A percentile compares a stretch with the other conserved stretches of the same genome.
phyloP scores from a whole-genome alignment of 2,113 vertebrate genomes.

The Lethenteron reissneri region DNA sequence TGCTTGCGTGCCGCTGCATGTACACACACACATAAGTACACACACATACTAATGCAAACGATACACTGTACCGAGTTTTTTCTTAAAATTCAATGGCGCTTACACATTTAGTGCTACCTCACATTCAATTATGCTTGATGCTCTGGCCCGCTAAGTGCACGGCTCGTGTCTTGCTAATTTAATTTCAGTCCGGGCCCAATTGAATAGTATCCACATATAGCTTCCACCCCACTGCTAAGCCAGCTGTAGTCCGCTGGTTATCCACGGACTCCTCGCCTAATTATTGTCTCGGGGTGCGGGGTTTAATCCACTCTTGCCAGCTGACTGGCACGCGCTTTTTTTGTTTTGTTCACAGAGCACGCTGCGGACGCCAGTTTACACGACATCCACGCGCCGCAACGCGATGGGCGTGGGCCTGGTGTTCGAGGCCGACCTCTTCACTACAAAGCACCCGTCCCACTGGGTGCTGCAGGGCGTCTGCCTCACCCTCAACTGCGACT shows the following conservation, averaged over 20 bases:
- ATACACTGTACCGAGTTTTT: background rate
- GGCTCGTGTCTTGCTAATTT: background rate
- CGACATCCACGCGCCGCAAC: slow-evolving; percentile 56
- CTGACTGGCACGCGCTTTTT: background rate
- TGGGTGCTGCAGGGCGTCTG: slow-evolving; percentile 81
- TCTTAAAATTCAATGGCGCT: background rate
- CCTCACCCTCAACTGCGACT: slow-evolving; percentile 53
- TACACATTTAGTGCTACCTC: no score
- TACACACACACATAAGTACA: background rate
- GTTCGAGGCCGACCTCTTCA: slow-evolving; percentile 69
- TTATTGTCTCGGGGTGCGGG: background rate
- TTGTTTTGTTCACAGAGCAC: slow-evolving; percentile 37
- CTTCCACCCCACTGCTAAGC: background rate
- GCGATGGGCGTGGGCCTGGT: slow-evolving; percentile 66
- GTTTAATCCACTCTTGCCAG: background rate
- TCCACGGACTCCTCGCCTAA: background rate
- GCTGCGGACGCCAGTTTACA: slow-evolving; percentile 64
- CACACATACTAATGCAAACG: background rate
- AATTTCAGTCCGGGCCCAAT: background rate
- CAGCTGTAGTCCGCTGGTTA: background rate
- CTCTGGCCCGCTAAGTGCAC: background rate
- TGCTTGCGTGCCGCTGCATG: background rate
- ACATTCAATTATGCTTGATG: no score
- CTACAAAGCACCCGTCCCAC: slow-evolving; percentile 47
- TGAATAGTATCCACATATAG: background rate